Evolutionary conservation across 2,888 invertebrate genomes (phyloP).

Genomic region (Hypomecis punctinalis): DNA sequence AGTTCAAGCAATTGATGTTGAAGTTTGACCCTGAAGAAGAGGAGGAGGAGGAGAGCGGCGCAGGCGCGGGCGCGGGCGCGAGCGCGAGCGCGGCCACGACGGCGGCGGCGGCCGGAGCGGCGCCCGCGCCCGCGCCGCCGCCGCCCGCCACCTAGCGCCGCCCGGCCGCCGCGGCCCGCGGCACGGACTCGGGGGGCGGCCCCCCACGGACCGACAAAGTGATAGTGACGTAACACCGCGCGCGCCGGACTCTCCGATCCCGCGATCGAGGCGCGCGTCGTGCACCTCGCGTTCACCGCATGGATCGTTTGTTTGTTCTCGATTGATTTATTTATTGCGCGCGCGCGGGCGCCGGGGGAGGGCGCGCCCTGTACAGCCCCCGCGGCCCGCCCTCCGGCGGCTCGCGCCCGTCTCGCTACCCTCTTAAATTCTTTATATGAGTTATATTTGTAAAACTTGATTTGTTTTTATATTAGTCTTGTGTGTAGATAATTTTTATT

Average conservation of each 20-base stretch:
- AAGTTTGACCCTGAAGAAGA: slow-evolving; percentile 92
- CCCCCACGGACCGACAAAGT: slow-evolving; percentile 30
- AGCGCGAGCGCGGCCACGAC: slow-evolving; percentile 34
- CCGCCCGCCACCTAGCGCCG: slow-evolving; percentile 58
- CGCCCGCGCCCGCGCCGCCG: slow-evolving; percentile 49
- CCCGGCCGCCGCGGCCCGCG: slow-evolving; percentile 34
- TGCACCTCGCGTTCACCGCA: slow-evolving; percentile 20
- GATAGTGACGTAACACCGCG: slow-evolving; percentile 35
- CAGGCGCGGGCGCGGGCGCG: slow-evolving; percentile 73
- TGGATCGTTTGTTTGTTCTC: slow-evolving; percentile 43
- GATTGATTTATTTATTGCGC: slow-evolving; percentile 54
- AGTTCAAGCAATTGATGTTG: slow-evolving; percentile 94
- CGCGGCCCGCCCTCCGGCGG: slow-evolving; percentile 42
- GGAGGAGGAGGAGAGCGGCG: slow-evolving; percentile 89
- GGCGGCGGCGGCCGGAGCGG: slow-evolving; percentile 46
- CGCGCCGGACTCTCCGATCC: slow-evolving; percentile 29
- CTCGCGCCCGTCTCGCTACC: slow-evolving; percentile 48
- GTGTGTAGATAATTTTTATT: slow-evolving; percentile 85
- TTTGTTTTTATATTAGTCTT: slow-evolving; percentile 80
- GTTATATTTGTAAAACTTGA: slow-evolving; percentile 76
- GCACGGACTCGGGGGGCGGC: slow-evolving; percentile 28
- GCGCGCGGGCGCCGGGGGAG: slow-evolving; percentile 39
- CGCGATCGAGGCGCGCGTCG: slow-evolving; percentile 22
- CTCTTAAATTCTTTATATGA: slow-evolving; percentile 63
- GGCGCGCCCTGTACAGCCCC: slow-evolving; percentile 33